Percentiles rank a stretch among this genome's conserved stretches.
Evolutionary conservation across 2,888 invertebrate genomes (phyloP).

Genomic region (Griposia aprilina): DNA sequence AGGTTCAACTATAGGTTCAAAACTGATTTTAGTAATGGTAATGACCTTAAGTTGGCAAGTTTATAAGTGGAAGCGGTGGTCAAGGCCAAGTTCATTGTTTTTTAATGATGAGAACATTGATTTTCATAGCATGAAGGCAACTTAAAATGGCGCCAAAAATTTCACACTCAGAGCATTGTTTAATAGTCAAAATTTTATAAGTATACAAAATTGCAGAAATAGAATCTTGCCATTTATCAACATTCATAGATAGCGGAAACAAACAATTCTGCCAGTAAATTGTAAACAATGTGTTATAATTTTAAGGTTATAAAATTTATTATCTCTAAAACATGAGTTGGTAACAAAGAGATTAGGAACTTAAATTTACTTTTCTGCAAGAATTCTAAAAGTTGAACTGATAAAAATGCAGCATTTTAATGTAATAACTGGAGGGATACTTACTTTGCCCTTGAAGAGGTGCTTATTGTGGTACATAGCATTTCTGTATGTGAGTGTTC

Average conservation of each 20-base stretch:
- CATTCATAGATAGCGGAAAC: background rate
- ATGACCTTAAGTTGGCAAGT: background rate
- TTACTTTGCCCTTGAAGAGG: constrained; percentile 96
- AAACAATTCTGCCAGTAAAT: constrained; percentile 1
- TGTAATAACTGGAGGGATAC: constrained; percentile 53
- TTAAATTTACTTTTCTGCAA: background rate
- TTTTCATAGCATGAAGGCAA: background rate
- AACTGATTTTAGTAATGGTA: background rate
- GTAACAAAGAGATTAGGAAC: constrained; percentile 49
- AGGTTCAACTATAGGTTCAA: background rate
- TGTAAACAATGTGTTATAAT: constrained; percentile 48
- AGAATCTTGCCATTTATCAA: background rate
- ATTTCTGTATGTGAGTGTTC: constrained; percentile 99
- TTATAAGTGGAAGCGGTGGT: background rate
- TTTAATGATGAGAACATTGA: background rate
- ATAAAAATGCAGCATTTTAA: background rate
- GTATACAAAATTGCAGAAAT: background rate
- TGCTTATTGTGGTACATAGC: constrained; percentile 99
- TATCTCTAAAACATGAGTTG: constrained; percentile 24
- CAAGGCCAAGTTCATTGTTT: constrained; percentile 10
- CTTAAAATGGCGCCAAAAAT: constrained; percentile 58
- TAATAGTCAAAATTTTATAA: background rate
- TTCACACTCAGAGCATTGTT: background rate
- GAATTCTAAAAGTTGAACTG: background rate
- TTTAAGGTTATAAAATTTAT: constrained; percentile 56